Evolutionary conservation across 2,797 vertebrate genomes (phyloP).

Genomic region (Anguilla marmorata): DNA sequence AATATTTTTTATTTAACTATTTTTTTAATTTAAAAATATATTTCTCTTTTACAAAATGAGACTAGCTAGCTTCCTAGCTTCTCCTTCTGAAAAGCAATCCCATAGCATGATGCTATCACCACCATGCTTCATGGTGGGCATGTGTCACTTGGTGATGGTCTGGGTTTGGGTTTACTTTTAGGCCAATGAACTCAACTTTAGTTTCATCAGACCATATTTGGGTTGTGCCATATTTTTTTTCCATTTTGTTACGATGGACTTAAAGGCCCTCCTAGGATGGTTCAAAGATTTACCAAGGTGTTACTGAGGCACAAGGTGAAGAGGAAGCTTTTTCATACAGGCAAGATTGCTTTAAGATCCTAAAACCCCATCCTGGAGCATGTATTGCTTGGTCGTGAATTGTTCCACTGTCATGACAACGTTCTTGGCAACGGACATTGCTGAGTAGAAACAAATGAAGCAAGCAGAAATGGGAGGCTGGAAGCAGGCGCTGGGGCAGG

Average conservation of each 20-base stretch:
- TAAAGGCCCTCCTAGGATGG: too few species aligned
- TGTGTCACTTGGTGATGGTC: background rate
- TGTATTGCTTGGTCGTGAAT: background rate
- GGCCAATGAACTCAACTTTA: too few species aligned
- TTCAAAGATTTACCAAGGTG: background rate
- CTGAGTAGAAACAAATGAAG: constrained; percentile 4
- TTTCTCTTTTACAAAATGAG: background rate
- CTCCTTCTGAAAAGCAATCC: background rate
- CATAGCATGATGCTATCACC: background rate
- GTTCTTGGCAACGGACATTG: background rate
- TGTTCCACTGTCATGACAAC: constrained; percentile 1
- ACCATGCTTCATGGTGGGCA: background rate
- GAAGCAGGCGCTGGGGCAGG: constrained; percentile 2
- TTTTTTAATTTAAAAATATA: too few species aligned
- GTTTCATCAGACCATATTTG: too few species aligned
- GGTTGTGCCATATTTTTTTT: too few species aligned
- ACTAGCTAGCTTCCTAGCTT: background rate
- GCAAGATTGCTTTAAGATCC: background rate
- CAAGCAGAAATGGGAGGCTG: constrained; percentile 11
- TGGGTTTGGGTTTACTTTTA: too few species aligned
- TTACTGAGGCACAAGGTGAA: background rate
- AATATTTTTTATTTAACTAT: too few species aligned
- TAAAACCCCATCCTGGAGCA: background rate
- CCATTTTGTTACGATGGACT: too few species aligned
- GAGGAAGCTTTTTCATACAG: background rate